phyloP scores from a whole-genome alignment of 2,113 vertebrate species.

The Pithys albifrons region DNA sequence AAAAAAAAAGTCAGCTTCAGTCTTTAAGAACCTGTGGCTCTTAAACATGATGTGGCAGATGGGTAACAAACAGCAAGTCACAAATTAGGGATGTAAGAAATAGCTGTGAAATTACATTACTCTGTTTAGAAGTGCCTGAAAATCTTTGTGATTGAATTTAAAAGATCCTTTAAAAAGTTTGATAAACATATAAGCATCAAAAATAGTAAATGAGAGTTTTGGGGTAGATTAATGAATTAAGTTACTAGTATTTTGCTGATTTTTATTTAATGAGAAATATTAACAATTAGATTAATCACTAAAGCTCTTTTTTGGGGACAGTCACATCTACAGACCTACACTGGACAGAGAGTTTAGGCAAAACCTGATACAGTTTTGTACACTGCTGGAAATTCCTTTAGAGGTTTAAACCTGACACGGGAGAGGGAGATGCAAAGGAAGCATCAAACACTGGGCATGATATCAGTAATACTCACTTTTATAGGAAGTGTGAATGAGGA shows the following conservation, averaged over 20 bases:
- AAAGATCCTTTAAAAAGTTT: neutral
- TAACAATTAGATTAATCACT: neutral
- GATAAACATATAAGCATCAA: neutral
- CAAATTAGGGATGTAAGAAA: neutral
- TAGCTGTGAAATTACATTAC: neutral
- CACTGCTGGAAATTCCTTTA: neutral
- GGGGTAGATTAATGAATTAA: neutral
- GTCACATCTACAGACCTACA: neutral
- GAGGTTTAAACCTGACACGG: neutral
- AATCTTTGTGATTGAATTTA: neutral
- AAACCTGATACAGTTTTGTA: neutral
- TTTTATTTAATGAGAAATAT: neutral
- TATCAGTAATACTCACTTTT: neutral
- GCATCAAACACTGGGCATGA: neutral
- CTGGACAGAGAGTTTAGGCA: neutral
- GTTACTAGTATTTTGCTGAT: neutral
- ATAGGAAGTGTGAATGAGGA: slow-evolving; percentile 20
- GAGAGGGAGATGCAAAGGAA: neutral
- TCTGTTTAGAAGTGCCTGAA: neutral
- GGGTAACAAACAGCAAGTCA: neutral
- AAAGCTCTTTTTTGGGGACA: neutral
- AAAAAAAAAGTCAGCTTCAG: neutral
- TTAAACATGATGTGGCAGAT: neutral
- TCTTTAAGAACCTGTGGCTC: neutral
- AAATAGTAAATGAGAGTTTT: neutral